phyloP scores from a whole-genome alignment of 2,797 vertebrate species.

The Potorous gilbertii region DNA sequence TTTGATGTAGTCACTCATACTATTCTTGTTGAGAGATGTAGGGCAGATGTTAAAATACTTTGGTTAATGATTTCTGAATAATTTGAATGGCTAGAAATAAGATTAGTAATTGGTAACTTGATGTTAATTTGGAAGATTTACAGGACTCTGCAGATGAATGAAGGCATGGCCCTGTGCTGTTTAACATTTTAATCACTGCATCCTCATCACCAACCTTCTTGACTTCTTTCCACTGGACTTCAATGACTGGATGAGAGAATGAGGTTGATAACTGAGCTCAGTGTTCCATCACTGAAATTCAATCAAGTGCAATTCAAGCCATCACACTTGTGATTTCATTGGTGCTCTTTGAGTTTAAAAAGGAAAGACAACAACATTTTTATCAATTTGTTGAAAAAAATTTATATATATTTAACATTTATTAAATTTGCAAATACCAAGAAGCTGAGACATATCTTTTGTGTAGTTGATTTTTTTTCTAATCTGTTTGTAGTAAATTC shows the following conservation, averaged over 20 bases:
- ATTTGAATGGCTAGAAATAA: neutral
- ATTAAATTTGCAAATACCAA: neutral
- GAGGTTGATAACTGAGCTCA: neutral
- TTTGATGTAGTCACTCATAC: neutral
- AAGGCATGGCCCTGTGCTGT: neutral
- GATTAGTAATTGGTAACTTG: neutral
- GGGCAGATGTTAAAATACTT: neutral
- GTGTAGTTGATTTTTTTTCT: neutral
- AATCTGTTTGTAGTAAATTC: neutral
- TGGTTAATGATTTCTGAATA: neutral
- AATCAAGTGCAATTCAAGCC: neutral
- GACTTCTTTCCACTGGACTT: neutral
- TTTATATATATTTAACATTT: neutral
- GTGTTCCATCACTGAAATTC: neutral
- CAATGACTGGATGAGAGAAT: neutral
- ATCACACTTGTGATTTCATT: neutral
- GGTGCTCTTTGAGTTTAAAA: neutral
- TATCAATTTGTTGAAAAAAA: neutral
- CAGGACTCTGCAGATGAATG: neutral
- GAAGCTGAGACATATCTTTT: neutral
- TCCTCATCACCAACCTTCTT: neutral
- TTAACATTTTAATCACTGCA: neutral
- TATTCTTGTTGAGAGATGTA: neutral
- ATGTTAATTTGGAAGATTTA: neutral
- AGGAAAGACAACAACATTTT: neutral